Percentiles rank a stretch among this genome's conserved stretches.
Evolutionary conservation across 2,113 vertebrate species (phyloP).

Genomic region (Thymallus thymallus): DNA sequence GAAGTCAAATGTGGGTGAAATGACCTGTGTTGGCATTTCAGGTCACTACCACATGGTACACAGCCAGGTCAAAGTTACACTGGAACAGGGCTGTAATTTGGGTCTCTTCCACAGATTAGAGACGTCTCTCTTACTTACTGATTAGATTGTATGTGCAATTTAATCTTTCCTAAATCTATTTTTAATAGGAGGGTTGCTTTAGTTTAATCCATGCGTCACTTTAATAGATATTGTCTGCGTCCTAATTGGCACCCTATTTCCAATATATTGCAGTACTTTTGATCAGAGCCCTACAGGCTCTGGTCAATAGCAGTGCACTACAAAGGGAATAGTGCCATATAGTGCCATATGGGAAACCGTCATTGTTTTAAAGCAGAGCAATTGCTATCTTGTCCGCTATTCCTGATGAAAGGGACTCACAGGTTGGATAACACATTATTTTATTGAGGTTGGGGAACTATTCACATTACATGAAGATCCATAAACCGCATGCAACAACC

Average conservation of each 20-base stretch:
- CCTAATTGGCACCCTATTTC: background rate
- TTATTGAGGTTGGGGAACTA: background rate
- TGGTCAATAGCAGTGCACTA: no score
- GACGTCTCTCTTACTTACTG: conserved; percentile 51
- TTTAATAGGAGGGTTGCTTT: conserved; percentile 28
- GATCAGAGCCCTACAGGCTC: no score
- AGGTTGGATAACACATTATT: background rate
- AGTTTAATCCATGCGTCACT: conserved; percentile 47
- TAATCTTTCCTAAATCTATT: conserved; percentile 63
- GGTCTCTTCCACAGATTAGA: conserved; percentile 45
- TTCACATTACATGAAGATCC: background rate
- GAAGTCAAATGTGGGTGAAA: background rate
- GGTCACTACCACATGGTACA: conserved; percentile 11
- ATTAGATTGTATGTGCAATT: conserved; percentile 53
- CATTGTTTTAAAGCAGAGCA: background rate
- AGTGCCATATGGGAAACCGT: no score
- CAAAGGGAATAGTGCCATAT: no score
- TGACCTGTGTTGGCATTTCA: conserved; percentile 15
- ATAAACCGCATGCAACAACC: background rate
- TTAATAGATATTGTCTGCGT: background rate
- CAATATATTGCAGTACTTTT: background rate
- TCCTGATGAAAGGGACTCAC: background rate
- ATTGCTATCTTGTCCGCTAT: background rate
- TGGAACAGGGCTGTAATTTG: conserved; percentile 18
- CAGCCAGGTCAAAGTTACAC: conserved; percentile 11